These are phyloP conservation scores for Drosophila suzukii DNA, from an alignment of 1,140 invertebrate genomes.

Conservation along the genomic window DNA sequence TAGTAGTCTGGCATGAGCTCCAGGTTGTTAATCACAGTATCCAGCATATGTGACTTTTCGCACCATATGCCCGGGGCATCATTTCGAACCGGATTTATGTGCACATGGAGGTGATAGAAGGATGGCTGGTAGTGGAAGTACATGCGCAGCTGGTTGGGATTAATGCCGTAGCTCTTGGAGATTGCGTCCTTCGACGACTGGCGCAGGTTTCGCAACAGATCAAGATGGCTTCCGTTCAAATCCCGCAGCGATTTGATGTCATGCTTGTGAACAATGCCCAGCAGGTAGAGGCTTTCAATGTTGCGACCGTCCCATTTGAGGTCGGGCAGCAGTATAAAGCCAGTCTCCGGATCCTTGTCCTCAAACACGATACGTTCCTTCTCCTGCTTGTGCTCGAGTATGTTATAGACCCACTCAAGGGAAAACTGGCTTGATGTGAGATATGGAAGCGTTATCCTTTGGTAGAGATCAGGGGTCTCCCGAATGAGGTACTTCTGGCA, in stretches of 20 bases:
- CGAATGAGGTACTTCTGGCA: slow-evolving; percentile 90
- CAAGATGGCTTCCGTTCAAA: slow-evolving; percentile 91
- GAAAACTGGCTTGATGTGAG: slow-evolving; percentile 89
- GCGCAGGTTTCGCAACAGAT: slow-evolving; percentile 93
- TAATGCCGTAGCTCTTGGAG: slow-evolving; percentile 91
- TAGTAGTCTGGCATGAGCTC: slow-evolving; percentile 94
- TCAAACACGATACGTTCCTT: slow-evolving; percentile 94
- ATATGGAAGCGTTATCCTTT: slow-evolving; percentile 91
- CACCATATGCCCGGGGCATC: slow-evolving; percentile 92
- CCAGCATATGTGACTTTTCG: slow-evolving; percentile 94
- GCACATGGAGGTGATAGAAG: slow-evolving; percentile 98
- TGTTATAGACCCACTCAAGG: slow-evolving; percentile 98
- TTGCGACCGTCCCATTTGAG: slow-evolving; percentile 96
- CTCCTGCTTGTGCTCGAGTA: slow-evolving; percentile 95
- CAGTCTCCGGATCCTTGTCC: slow-evolving; percentile 91
- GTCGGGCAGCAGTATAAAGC: slow-evolving; percentile 96
- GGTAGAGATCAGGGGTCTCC: slow-evolving; percentile 94
- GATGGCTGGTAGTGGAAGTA: slow-evolving; percentile 99
- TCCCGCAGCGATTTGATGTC: slow-evolving; percentile 94
- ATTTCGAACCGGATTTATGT: slow-evolving; percentile 94
- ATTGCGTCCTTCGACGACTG: slow-evolving; percentile 89
- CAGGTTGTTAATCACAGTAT: slow-evolving; percentile 96
- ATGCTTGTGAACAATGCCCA: slow-evolving; percentile 91
- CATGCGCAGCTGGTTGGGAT: slow-evolving; percentile 89
- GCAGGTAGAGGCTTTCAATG: slow-evolving; percentile 91